Conservation (phyloP, 2,888 invertebrate genomes). For the Diploptera punctata region DNA sequence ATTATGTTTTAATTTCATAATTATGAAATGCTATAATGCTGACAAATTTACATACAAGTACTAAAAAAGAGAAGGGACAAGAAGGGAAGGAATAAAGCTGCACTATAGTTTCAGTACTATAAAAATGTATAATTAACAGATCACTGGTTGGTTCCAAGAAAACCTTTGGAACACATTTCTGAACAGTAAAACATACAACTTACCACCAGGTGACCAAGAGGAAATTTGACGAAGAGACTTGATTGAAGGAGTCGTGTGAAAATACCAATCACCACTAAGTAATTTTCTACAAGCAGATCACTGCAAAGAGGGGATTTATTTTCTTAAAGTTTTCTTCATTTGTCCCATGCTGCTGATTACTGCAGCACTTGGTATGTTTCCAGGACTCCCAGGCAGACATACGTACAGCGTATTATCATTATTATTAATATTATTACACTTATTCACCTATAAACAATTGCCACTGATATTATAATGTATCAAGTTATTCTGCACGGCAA, state of each 20-base stretch:
- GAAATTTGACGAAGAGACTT: slow-evolving; percentile 34
- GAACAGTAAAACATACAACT: slow-evolving; percentile 34
- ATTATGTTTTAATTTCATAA: slow-evolving; percentile 13
- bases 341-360: slow-evolving; percentile 13
- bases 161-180: slow-evolving; percentile 40
- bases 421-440: slow-evolving; percentile 41
- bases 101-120: slow-evolving; percentile 26
- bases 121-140: slow-evolving; percentile 4
- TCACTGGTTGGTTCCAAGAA: background rate
- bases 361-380: slow-evolving; percentile 36
- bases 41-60: background rate
- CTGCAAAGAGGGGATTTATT: background rate
- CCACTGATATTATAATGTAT: slow-evolving; percentile 43
- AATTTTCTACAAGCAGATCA: slow-evolving; percentile 6
- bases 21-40: background rate
- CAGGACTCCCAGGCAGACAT: slow-evolving; percentile 39
- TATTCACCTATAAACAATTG: slow-evolving; percentile 44
- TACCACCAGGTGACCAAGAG: slow-evolving; percentile 36
- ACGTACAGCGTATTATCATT: slow-evolving; percentile 36
- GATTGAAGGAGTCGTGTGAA: slow-evolving; percentile 40
- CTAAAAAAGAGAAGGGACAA: background rate
- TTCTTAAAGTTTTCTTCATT: background rate
- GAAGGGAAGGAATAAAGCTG: slow-evolving; percentile 28
- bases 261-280: slow-evolving; percentile 34
- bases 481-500: slow-evolving; percentile 41